Evolutionary conservation across 2,797 vertebrate species (phyloP).

Genomic region (Tolypeutes matacus): DNA sequence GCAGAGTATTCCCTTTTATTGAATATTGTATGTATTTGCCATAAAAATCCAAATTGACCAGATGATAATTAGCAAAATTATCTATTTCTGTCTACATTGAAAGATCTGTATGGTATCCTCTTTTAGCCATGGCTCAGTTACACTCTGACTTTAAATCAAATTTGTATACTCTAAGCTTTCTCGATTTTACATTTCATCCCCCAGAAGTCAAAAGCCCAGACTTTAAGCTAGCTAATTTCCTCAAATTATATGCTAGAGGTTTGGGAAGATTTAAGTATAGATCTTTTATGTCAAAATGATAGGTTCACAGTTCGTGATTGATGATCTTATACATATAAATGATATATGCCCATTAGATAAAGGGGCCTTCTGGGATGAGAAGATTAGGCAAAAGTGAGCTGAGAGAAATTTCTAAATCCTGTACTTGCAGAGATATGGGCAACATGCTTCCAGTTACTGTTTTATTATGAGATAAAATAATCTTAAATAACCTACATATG

Average conservation of each 20-base stretch:
- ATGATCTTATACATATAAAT: slow-evolving; percentile 61
- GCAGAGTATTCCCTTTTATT: neutral
- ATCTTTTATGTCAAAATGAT: slow-evolving; percentile 85
- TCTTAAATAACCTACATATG: slow-evolving; percentile 2
- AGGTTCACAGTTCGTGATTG: slow-evolving; percentile 67
- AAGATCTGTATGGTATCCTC: neutral
- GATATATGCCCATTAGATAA: slow-evolving; percentile 68
- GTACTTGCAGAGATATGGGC: neutral
- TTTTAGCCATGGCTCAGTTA: slow-evolving; percentile 30
- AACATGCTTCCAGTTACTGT: neutral
- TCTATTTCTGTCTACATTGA: slow-evolving; percentile 45
- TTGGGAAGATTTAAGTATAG: slow-evolving; percentile 82
- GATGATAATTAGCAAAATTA: slow-evolving; percentile 57
- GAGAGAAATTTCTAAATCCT: slow-evolving; percentile 60
- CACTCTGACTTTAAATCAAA: slow-evolving; percentile 72
- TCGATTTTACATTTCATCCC: slow-evolving; percentile 29
- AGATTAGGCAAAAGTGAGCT: slow-evolving; percentile 53
- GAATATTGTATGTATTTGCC: neutral
- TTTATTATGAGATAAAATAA: slow-evolving; percentile 43
- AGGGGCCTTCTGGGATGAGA: slow-evolving; percentile 51
- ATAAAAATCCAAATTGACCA: slow-evolving; percentile 57
- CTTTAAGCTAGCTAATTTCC: slow-evolving; percentile 70
- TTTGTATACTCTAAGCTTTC: slow-evolving; percentile 59
- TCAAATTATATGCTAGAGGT: slow-evolving; percentile 78
- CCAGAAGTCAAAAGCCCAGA: slow-evolving; percentile 68